Conservation (phyloP, 2,797 vertebrate species). For the Phataginus tricuspis region DNA sequence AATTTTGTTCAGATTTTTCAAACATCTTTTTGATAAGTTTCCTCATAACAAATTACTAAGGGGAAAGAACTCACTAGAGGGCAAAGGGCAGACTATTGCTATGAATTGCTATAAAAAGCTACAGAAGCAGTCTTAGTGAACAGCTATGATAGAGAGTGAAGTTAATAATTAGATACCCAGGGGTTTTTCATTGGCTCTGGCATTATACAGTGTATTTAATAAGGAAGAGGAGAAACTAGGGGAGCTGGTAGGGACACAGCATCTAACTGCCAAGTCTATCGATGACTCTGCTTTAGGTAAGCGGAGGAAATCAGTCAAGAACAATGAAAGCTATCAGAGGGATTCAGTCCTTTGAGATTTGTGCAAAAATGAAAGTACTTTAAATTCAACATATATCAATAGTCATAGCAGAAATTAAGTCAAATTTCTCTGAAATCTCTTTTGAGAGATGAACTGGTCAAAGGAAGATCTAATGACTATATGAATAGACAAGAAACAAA, state of each 20-base stretch:
- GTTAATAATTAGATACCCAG: constrained; percentile 19
- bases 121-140: neutral
- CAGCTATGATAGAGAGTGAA: neutral
- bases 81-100: neutral
- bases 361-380: constrained; percentile 21
- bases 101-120: neutral
- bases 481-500: neutral
- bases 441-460: constrained; percentile 9
- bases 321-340: neutral
- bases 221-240: neutral
- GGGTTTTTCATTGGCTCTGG: neutral
- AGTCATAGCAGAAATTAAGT: neutral
- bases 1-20: constrained; percentile 48
- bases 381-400: neutral
- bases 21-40: constrained; percentile 1
- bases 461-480: neutral
- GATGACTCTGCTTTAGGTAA: neutral
- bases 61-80: neutral
- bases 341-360: neutral
- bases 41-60: neutral
- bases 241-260: neutral
- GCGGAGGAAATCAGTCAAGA: neutral
- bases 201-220: neutral
- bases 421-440: neutral
- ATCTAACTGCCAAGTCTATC: neutral